A percentile compares a stretch with the other conserved stretches of the same genome.
phyloP scores from a whole-genome alignment of 2,888 invertebrate species.

The Ectobius pallidus region DNA sequence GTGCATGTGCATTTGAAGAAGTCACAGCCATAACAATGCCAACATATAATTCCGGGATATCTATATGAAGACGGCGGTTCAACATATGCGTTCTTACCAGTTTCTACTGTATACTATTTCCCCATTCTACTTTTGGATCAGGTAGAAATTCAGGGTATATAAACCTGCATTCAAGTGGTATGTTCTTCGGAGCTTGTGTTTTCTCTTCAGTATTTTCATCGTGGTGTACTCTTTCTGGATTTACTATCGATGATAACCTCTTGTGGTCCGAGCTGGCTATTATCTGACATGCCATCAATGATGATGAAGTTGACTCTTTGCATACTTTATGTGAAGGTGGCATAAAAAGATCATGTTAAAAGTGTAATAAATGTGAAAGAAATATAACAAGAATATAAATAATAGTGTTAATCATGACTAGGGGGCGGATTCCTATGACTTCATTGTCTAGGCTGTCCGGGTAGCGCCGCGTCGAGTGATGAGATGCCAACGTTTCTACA shows the following conservation, averaged over 20 bases:
- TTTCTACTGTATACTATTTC: constrained; percentile 84
- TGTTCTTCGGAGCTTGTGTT: neutral
- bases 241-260: neutral
- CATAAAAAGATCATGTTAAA: too few species aligned
- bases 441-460: too few species aligned
- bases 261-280: neutral
- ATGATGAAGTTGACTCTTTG: too few species aligned
- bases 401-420: too few species aligned
- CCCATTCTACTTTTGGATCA: constrained; percentile 75
- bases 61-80: constrained; percentile 75
- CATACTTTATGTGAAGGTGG: too few species aligned
- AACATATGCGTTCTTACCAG: constrained; percentile 94
- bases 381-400: too few species aligned
- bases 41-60: constrained; percentile 98
- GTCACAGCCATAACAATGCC: constrained; percentile 89
- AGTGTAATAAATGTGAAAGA: too few species aligned
- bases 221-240: neutral
- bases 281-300: too few species aligned
- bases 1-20: constrained; percentile 82
- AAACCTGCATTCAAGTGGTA: constrained; percentile 62
- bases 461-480: too few species aligned
- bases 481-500: too few species aligned
- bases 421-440: too few species aligned
- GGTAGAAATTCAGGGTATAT: constrained; percentile 93
- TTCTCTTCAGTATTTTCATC: neutral